Conservation (phyloP, 2,888 invertebrate genomes). For the Aleiodes alternator region DNA sequence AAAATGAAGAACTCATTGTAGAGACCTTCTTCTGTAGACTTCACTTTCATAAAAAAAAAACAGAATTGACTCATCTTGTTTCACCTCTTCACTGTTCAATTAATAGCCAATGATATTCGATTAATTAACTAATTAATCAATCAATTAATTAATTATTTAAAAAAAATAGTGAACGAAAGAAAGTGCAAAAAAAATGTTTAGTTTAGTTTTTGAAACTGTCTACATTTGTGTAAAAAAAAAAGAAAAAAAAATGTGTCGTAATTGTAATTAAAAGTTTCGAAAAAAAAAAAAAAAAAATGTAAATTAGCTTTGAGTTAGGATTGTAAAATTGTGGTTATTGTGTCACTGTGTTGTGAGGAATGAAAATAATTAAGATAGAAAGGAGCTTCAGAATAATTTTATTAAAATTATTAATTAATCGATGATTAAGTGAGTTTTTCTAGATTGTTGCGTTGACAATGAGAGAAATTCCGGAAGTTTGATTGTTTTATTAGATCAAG, state of each 20-base stretch:
- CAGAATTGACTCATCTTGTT: no score
- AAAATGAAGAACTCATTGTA: no score
- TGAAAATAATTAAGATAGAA: not conserved
- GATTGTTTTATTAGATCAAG: no score
- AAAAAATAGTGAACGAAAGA: not conserved
- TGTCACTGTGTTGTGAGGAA: not conserved
- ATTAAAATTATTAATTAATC: conserved; percentile 1
- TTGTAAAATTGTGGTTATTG: conserved; percentile 16
- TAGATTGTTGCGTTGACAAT: not conserved
- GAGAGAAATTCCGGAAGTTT: not conserved
- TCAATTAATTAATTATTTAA: not conserved
- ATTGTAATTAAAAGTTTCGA: not conserved
- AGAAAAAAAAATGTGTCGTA: conserved; percentile 14
- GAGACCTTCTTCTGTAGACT: no score
- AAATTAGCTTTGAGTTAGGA: conserved; percentile 30
- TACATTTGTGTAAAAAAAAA: not conserved
- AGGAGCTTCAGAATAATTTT: conserved; percentile 21
- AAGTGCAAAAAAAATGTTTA: conserved; percentile 4
- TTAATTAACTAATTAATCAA: no score
- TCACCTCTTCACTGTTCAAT: no score
- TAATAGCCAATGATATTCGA: not conserved
- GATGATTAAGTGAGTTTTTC: not conserved
- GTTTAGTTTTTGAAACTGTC: not conserved
- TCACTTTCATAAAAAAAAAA: no score
- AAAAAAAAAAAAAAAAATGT: not conserved